These are phyloP conservation scores for Caenorhabditis japonica DNA, from an alignment of 2,888 invertebrate species.

Conservation along the genomic window DNA sequence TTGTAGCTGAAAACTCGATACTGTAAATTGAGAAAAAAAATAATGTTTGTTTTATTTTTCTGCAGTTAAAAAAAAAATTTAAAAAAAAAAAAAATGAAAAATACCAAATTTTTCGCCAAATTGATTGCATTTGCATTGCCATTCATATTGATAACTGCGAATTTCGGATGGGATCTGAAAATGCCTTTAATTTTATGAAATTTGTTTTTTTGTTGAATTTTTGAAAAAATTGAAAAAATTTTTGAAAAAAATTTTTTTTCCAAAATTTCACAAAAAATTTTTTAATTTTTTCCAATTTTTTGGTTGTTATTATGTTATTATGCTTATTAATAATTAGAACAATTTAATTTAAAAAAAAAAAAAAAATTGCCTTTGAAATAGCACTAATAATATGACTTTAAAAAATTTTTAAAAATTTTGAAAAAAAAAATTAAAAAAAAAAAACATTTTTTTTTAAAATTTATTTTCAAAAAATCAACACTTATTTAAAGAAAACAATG, in stretches of 20 bases:
- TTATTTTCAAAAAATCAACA: no score
- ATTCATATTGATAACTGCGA: constrained; percentile 31
- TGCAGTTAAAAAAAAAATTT: no score
- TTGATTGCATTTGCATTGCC: constrained; percentile 11
- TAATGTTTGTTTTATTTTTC: background rate
- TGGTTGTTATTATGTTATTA: background rate
- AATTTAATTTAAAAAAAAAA: background rate
- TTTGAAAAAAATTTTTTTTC: background rate
- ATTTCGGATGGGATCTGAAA: constrained; percentile 40
- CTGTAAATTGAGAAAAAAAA: background rate
- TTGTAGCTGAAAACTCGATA: constrained; percentile 1
- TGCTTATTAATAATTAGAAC: background rate
- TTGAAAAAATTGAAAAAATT: background rate
- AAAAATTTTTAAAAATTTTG: background rate
- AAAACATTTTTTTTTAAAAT: no score
- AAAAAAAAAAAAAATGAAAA: no score
- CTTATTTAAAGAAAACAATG: no score
- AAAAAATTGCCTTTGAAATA: background rate
- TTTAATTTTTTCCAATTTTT: background rate
- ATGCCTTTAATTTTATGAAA: no score
- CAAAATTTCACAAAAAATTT: background rate
- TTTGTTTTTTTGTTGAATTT: background rate
- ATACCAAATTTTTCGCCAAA: constrained; percentile 32
- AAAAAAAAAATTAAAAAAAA: background rate
- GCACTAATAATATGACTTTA: background rate